Conservation (phyloP, 2,113 vertebrate species). For the Anser cygnoides region DNA sequence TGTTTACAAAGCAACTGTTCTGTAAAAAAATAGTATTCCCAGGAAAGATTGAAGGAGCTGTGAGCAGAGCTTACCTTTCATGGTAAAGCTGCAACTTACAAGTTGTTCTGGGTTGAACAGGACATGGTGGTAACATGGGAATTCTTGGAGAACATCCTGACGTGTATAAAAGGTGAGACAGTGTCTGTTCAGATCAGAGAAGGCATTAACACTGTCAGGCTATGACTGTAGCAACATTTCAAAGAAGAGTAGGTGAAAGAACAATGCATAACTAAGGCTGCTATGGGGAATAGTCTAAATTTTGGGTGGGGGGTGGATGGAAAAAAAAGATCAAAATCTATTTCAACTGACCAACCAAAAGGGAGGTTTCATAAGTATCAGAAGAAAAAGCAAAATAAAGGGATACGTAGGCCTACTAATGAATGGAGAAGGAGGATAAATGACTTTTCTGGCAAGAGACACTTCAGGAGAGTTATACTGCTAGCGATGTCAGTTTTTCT, state of each 20-base stretch:
- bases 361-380: not conserved
- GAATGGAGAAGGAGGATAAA: not conserved
- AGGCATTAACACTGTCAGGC: too few relatives aligned
- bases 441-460: not conserved
- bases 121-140: too few relatives aligned
- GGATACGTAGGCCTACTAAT: accelerated
- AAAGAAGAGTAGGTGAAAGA: not conserved
- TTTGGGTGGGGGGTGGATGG: not conserved
- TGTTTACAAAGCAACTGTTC: not conserved
- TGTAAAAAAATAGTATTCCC: not conserved
- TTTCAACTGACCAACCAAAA: not conserved
- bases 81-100: not conserved
- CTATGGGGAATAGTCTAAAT: not conserved
- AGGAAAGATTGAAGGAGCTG: not conserved
- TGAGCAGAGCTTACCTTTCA: not conserved
- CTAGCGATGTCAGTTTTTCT: not conserved
- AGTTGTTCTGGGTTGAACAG: not conserved
- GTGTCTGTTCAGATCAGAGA: not conserved
- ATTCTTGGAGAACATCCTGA: not conserved
- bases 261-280: not conserved
- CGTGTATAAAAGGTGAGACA: not conserved
- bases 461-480: not conserved
- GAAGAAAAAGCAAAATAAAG: not conserved
- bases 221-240: not conserved
- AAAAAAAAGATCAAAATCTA: not conserved